Evolutionary conservation across 92 coral and sea anemone species (phyloP).

Genomic region (Parazoanthus atlanticus): DNA sequence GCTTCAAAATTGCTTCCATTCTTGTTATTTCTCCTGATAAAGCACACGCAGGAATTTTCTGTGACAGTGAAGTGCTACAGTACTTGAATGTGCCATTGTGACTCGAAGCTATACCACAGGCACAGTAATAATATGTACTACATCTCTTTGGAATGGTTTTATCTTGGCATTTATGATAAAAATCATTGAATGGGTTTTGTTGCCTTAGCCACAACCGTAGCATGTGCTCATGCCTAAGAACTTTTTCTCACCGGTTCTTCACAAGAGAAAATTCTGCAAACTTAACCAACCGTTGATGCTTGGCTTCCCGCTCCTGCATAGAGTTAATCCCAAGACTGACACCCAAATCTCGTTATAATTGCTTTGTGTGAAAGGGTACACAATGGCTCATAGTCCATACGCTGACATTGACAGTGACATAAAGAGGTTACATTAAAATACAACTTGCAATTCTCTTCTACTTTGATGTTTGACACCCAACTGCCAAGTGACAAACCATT

Average conservation of each 20-base stretch:
- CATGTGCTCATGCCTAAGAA: slow-evolving; percentile 69
- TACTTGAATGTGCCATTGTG: background rate
- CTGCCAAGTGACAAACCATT: slow-evolving; percentile 53
- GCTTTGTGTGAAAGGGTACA: slow-evolving; percentile 71
- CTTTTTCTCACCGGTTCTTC: slow-evolving; percentile 72
- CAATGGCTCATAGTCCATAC: slow-evolving; percentile 77
- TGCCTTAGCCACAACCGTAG: slow-evolving; percentile 66
- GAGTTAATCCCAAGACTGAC: slow-evolving; percentile 39
- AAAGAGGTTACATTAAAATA: slow-evolving; percentile 58
- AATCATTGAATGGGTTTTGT: slow-evolving; percentile 63
- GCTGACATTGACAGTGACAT: slow-evolving; percentile 57
- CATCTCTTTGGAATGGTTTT: slow-evolving; percentile 54
- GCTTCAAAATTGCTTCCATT: too few relatives aligned
- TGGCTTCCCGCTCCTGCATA: slow-evolving; percentile 78
- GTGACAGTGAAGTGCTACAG: background rate
- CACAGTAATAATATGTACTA: slow-evolving; percentile 56
- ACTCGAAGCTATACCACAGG: slow-evolving; percentile 2
- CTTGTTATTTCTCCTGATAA: background rate
- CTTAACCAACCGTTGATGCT: slow-evolving; percentile 69
- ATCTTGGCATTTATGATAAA: slow-evolving; percentile 51
- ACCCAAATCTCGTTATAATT: slow-evolving; percentile 60
- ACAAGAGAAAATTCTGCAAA: slow-evolving; percentile 65
- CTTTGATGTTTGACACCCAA: slow-evolving; percentile 44
- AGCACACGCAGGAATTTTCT: slow-evolving; percentile 19
- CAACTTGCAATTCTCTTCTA: slow-evolving; percentile 58